A percentile compares a stretch with the other conserved stretches of the same genome.
phyloP scores from a whole-genome alignment of 2,797 vertebrate species.

The Mormyrus proboscirostris region DNA sequence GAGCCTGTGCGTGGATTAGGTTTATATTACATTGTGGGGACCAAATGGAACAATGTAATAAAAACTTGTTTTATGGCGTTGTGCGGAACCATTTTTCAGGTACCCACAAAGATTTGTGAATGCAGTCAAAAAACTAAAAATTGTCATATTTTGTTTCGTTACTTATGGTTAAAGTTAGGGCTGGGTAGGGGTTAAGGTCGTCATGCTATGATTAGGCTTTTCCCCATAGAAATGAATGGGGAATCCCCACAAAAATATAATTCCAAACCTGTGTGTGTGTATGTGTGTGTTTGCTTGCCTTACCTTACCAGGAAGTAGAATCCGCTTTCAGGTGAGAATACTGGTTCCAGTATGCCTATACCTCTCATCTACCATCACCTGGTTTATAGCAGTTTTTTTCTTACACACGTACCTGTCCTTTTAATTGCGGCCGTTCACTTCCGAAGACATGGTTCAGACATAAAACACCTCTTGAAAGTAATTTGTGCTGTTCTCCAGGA shows the following conservation, averaged over 20 bases:
- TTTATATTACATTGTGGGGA: background rate
- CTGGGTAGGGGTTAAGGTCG: background rate
- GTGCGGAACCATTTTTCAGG: background rate
- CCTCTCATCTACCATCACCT: background rate
- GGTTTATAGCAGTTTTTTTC: background rate
- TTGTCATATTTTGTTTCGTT: background rate
- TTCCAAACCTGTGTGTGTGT: background rate
- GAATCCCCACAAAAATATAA: background rate
- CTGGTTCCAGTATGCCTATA: background rate
- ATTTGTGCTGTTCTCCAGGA: background rate
- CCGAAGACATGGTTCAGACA: background rate
- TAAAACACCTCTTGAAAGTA: background rate
- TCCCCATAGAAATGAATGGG: background rate
- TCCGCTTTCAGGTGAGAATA: background rate
- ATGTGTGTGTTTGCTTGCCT: background rate
- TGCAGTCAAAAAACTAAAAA: background rate
- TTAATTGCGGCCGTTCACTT: background rate
- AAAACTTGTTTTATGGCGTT: background rate
- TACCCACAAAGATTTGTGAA: background rate
- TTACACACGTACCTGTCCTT: background rate
- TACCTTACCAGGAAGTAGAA: background rate
- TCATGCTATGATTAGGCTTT: background rate
- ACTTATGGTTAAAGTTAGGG: background rate
- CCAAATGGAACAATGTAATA: background rate
- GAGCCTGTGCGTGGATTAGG: background rate